Conservation (phyloP, 2,888 invertebrate genomes). For the Diarsia mendica region DNA sequence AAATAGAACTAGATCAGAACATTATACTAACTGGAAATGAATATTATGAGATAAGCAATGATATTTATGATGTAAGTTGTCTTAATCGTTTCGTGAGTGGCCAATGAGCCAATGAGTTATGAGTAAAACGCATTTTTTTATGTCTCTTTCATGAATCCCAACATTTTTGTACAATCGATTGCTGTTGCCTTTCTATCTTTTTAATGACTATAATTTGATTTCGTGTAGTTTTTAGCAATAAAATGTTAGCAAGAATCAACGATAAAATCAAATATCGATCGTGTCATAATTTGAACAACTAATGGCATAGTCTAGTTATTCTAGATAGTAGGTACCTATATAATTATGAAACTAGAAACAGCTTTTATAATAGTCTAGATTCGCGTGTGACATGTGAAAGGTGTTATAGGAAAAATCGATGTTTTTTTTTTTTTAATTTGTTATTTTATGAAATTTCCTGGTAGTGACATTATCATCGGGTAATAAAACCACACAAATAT, state of each 20-base stretch:
- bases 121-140: background rate
- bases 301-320: constrained; percentile 6
- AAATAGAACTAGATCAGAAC: constrained; percentile 82
- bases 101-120: background rate
- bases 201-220: background rate
- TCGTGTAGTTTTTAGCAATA: background rate
- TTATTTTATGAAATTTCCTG: background rate
- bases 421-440: background rate
- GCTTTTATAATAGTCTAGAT: constrained; percentile 26
- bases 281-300: constrained; percentile 10
- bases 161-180: background rate
- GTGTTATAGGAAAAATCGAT: constrained; percentile 35
- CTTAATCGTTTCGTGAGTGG: background rate
- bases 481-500: background rate
- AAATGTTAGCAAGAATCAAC: background rate
- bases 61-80: constrained; percentile 89
- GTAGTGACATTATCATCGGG: background rate
- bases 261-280: constrained; percentile 4
- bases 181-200: background rate
- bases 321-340: background rate
- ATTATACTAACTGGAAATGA: constrained; percentile 85
- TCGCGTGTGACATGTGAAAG: constrained; percentile 57
- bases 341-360: constrained; percentile 30
- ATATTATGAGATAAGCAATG: constrained; percentile 87
- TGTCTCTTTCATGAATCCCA: background rate